These are phyloP conservation scores for Deroplatys truncata DNA, from an alignment of 2,888 invertebrate genomes.

Conservation along the genomic window DNA sequence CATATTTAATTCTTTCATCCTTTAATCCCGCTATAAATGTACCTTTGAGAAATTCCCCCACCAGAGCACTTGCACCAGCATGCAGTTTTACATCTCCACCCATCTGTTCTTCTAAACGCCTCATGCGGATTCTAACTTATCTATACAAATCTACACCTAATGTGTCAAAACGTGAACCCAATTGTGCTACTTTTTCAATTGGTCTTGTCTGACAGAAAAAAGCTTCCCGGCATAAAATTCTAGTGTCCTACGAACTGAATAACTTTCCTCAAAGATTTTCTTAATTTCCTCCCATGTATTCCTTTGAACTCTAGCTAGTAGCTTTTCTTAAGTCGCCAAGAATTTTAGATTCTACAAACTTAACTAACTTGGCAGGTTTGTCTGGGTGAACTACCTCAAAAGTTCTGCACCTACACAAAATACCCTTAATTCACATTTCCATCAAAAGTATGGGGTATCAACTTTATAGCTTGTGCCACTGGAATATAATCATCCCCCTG, in stretches of 20 bases:
- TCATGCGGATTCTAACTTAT: background rate
- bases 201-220: background rate
- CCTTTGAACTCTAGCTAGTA: background rate
- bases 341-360: constrained; percentile 15
- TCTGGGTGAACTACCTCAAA: background rate
- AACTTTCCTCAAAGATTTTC: background rate
- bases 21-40: background rate
- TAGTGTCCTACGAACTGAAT: background rate
- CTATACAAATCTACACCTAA: background rate
- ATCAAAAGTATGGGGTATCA: background rate
- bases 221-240: background rate
- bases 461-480: background rate
- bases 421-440: background rate
- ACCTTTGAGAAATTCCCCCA: background rate
- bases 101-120: background rate
- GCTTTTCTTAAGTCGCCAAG: background rate
- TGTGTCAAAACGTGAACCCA: background rate
- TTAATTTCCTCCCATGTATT: background rate
- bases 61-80: background rate
- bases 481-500: background rate
- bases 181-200: background rate
- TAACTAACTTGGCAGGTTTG: background rate
- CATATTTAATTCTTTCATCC: background rate
- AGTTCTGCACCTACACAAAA: background rate
- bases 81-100: too few species aligned